Evolutionary conservation across 2,797 vertebrate genomes (phyloP).

Genomic region (Melanogrammus aeglefinus): DNA sequence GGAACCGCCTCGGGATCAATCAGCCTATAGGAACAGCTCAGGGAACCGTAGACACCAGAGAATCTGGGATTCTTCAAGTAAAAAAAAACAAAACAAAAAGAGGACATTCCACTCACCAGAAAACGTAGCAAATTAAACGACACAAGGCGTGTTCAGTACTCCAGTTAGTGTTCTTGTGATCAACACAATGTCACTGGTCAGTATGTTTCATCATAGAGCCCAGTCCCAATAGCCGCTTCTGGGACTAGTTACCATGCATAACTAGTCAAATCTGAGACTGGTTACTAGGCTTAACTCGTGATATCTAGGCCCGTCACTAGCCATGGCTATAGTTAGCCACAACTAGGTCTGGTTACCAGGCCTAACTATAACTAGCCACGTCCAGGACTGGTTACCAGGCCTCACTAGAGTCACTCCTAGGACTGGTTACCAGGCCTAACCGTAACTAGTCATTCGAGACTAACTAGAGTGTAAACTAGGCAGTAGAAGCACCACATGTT

Average conservation of each 20-base stretch:
- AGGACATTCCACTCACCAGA: constrained; percentile 48
- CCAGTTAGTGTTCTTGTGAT: constrained; percentile 47
- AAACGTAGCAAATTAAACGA: constrained; percentile 28
- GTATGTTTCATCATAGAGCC: constrained; percentile 24
- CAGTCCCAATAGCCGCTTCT: constrained; percentile 8
- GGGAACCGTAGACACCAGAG: constrained; percentile 38
- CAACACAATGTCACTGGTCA: constrained; percentile 48
- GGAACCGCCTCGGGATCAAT: constrained; percentile 9
- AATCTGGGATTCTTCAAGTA: constrained; percentile 60
- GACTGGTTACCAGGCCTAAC: not conserved
- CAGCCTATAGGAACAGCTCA: constrained; percentile 34
- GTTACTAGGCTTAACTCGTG: not conserved
- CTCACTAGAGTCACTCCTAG: not conserved
- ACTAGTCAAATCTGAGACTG: not conserved
- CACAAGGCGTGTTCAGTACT: constrained; percentile 37
- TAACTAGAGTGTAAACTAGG: constrained; percentile 63
- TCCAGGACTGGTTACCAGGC: not conserved
- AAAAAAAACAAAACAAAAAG: constrained; percentile 29
- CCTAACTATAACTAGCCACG: constrained; percentile 14
- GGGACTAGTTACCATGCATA: not conserved
- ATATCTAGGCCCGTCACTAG: not conserved
- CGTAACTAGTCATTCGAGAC: constrained; percentile 8
- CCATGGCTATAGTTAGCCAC: not conserved
- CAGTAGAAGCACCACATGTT: constrained; percentile 58
- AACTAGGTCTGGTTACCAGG: not conserved